Evolutionary conservation across 2,888 invertebrate species (phyloP).

Genomic region (Sminthurinus aureus): DNA sequence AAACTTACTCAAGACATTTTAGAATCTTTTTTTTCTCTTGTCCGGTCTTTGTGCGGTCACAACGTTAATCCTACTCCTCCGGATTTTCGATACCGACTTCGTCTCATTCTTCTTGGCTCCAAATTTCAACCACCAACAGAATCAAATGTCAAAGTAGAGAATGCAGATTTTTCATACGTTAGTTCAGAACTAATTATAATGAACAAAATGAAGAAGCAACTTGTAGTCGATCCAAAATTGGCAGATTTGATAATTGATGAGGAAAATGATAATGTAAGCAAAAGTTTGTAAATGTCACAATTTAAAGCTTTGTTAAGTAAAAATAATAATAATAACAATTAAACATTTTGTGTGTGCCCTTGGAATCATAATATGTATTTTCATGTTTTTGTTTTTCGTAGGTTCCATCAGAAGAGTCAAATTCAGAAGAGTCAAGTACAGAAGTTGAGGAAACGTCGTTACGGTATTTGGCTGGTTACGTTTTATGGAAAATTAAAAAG

Average conservation of each 20-base stretch:
- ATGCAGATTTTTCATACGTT: constrained; percentile 1
- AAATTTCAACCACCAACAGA: not conserved
- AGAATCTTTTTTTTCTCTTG: constrained; percentile 37
- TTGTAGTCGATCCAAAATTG: no score
- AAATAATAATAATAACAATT: not conserved
- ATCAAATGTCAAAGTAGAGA: not conserved
- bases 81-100: constrained; percentile 34
- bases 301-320: not conserved
- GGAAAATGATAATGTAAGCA: not conserved
- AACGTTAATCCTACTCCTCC: constrained; percentile 16
- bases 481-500: constrained; percentile 15
- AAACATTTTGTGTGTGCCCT: not conserved
- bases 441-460: not conserved
- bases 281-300: not conserved
- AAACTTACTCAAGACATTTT: constrained; percentile 35
- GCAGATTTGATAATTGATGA: not conserved
- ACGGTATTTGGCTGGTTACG: constrained; percentile 26
- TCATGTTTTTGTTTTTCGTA: not conserved
- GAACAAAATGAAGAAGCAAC: not conserved
- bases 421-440: not conserved
- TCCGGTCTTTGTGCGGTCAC: constrained; percentile 30
- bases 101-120: constrained; percentile 39
- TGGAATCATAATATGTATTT: not conserved
- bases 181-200: not conserved
- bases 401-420: not conserved